Evolutionary conservation across 2,888 invertebrate genomes (phyloP), one percentile per base, ranked within the genome.

Genomic region (Allophyes oxyacanthae): DNA sequence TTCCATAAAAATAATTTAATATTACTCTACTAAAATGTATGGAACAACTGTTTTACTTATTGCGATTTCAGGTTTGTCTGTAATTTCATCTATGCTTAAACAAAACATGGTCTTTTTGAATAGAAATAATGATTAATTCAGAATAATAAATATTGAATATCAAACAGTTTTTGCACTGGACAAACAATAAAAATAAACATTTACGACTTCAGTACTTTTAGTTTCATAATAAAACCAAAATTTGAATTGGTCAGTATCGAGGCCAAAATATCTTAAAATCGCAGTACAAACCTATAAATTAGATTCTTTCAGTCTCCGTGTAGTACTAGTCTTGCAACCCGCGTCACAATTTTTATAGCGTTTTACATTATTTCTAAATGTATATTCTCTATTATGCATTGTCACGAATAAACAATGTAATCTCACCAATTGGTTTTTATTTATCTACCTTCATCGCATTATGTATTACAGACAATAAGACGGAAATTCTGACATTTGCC

Each of bases 361-460:
- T 84, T 84, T 88, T 88, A 84, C 83, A 85, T 82, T 82, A 79
- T 83, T 86, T 83, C 79, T 81, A 78, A 83, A 65, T 84, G 81
- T 90, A 83, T 87, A 84, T 84, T 83, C 84, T 84, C 84, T 90
- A 90, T 87, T 90, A 90, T 85, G 89, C 91, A 92, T 92, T 92
- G 92, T 91, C 90, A 90, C 89, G 83, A 89, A 88, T 91, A 91
- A 89, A 92, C 91, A 91, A 90, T 92, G 89, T 91, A 92, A 90
- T 89, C 90, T 85, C 81, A 73, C 34, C 25, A 26, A 0, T 53
- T 64, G 70, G 82, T 86, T 90, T 13, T 81, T 49, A 44, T 61
- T 68, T 60, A 6, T n/a, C 0, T 11, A n/a, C 33, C 33, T 11
- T 11, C 5, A 2, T 33, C 6, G 10, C 2, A 30, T 30, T 30